Evolutionary conservation across 2,113 vertebrate species (phyloP).

Genomic region (Neolamprologus caudopunctatus): DNA sequence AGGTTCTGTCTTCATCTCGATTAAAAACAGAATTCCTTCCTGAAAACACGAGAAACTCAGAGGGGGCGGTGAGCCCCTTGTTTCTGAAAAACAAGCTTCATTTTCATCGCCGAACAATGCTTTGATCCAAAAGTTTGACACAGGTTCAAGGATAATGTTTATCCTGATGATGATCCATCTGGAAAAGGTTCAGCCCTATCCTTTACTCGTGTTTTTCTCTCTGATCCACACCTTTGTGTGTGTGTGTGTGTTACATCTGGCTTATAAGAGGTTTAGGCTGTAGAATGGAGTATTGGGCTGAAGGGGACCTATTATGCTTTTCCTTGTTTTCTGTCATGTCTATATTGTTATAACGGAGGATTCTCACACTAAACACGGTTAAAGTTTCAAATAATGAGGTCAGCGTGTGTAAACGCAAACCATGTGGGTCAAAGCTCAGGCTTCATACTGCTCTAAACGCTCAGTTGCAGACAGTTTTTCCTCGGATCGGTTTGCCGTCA

Average conservation of each 20-base stretch:
- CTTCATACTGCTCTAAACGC: neutral
- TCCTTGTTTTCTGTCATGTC: neutral
- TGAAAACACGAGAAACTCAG: neutral
- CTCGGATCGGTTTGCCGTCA: neutral
- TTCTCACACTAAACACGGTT: neutral
- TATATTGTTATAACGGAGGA: neutral
- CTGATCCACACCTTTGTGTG: neutral
- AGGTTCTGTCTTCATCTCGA: neutral
- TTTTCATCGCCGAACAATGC: neutral
- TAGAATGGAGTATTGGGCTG: neutral
- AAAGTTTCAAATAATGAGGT: neutral
- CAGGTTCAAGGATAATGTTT: conserved; percentile 5
- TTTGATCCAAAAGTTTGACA: neutral
- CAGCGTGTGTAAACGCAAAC: neutral
- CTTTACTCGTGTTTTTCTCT: neutral
- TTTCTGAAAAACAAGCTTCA: neutral
- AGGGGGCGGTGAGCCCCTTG: neutral
- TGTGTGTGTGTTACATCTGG: neutral
- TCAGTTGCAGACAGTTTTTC: neutral
- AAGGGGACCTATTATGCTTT: neutral
- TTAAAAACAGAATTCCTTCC: neutral
- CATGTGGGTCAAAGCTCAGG: neutral
- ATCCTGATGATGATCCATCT: conserved; percentile 13
- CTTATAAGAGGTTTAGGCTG: neutral
- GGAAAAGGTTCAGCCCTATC: neutral